A percentile compares a stretch with the other conserved stretches of the same genome.
Evolutionary conservation across 2,888 invertebrate genomes (phyloP).

Genomic region (Stenchaetothrips biformis): DNA sequence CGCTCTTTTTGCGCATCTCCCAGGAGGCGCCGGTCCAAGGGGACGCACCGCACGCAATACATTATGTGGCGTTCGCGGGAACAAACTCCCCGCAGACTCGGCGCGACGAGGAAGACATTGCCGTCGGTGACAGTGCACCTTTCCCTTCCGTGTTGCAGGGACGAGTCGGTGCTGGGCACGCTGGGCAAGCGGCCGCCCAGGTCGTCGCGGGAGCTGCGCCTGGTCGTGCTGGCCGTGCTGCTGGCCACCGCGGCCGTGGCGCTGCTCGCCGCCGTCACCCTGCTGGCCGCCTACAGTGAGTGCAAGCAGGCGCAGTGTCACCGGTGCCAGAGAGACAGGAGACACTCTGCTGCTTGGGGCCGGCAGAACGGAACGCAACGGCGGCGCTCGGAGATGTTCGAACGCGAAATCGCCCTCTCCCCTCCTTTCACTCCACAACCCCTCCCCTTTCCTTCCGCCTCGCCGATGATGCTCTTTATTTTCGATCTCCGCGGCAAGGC

Average conservation of each 20-base stretch:
- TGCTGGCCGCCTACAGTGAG: constrained; percentile 7
- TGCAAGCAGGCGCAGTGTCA: background rate
- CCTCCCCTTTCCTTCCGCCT: no score
- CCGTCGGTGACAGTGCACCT: background rate
- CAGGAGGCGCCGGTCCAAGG: no score
- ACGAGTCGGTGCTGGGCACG: background rate
- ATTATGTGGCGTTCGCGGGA: no score
- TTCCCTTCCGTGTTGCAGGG: background rate
- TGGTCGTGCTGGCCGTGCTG: constrained; percentile 6
- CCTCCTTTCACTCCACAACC: background rate
- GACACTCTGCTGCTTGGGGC: background rate
- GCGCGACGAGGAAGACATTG: no score
- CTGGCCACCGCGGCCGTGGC: constrained; percentile 5
- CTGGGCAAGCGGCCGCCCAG: constrained; percentile 3
- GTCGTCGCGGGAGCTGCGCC: background rate
- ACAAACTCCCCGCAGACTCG: no score
- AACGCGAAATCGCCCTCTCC: background rate
- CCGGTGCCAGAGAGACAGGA: no score
- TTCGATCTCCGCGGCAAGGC: no score
- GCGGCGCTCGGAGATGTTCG: background rate
- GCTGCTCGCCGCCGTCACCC: background rate
- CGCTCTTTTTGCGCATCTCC: no score
- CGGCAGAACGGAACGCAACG: background rate
- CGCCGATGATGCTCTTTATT: no score
- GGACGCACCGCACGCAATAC: no score